phyloP scores from a whole-genome alignment of 2,797 vertebrate genomes.

The Rhynchotus rufescens region DNA sequence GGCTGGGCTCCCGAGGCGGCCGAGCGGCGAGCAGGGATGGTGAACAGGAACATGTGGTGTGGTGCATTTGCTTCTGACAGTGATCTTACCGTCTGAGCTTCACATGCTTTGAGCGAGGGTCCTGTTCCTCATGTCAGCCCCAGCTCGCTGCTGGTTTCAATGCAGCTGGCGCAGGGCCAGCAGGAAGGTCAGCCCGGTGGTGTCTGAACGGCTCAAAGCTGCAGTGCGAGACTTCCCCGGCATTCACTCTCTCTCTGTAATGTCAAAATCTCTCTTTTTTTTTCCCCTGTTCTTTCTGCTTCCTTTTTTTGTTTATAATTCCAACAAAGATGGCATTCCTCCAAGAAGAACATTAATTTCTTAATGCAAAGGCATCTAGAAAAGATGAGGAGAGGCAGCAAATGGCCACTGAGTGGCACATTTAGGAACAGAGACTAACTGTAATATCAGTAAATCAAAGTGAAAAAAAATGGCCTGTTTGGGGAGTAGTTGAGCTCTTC shows the following conservation, averaged over 20 bases:
- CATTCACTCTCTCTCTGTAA: neutral
- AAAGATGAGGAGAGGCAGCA: neutral
- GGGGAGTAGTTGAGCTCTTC: neutral
- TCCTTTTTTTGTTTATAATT: neutral
- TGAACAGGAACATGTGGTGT: too few species aligned
- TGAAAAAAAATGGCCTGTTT: neutral
- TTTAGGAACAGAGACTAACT: neutral
- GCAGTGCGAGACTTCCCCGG: neutral
- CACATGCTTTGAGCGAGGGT: neutral
- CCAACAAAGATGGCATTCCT: neutral
- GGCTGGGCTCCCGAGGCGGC: too few species aligned
- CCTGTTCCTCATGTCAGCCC: neutral
- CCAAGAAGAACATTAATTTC: neutral
- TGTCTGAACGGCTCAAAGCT: neutral
- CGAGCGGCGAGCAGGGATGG: too few species aligned
- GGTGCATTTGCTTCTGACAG: neutral
- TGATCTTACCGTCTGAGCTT: neutral
- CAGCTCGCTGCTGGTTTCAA: neutral
- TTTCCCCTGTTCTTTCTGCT: neutral
- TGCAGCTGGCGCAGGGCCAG: neutral
- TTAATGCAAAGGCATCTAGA: neutral
- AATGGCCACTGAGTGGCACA: neutral
- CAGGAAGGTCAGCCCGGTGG: neutral
- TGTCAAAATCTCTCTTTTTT: neutral
- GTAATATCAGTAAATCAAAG: neutral